Base-by-base conservation (phyloP, 2,113 vertebrate genomes). In the Galbula dea region DNA sequence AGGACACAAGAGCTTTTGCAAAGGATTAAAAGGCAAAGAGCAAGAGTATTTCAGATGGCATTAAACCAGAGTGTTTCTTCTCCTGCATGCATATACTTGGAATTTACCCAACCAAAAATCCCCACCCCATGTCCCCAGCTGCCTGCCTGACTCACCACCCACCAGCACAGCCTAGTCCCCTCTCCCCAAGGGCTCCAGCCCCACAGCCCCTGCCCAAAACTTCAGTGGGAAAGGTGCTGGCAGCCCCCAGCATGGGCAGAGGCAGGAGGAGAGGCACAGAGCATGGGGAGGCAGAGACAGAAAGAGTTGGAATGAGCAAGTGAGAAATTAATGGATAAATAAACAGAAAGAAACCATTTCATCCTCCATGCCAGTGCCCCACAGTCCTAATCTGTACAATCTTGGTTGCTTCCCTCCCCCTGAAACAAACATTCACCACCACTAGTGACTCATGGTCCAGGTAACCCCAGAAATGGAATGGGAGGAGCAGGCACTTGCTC, bases 171-270 rank as follows among this genome's bases (percentile, higher is more conserved):
- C 62, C 26, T 55, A 36, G 63, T 18, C 15, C 26, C 41, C 55
- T 24, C 62, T 12, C n/a, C 48, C 71, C 55, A 39, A 20, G 0
- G 15, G 74, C 30, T 79, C 69, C 82, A 54, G 67, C 22, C 39
- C 39, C 39, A 30, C 59, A 21, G 30, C 27, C 24, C 49, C 49
- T 39, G 63, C 63, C 62, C 51, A 32, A 29, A 27, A 32, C 9
- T 6, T 16, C 72, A 10, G 15, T 5, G 7, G 11, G 19, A n/a
- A 6, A 34, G 48, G 13, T 1, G 6, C 14, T 2, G 1, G 41
- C 36, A 27, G 3, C 37, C 29, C 51, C 72, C 57, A 48, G 61
- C 20, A 9, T 0, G 7, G 37, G 10, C 6, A 11, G 1, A 20
- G 39, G 30, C 1, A 0, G 36, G n/a, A 29, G n/a, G n/a, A n/a